phyloP scores from a whole-genome alignment of 2,888 invertebrate genomes.

The Noctua fimbriata region DNA sequence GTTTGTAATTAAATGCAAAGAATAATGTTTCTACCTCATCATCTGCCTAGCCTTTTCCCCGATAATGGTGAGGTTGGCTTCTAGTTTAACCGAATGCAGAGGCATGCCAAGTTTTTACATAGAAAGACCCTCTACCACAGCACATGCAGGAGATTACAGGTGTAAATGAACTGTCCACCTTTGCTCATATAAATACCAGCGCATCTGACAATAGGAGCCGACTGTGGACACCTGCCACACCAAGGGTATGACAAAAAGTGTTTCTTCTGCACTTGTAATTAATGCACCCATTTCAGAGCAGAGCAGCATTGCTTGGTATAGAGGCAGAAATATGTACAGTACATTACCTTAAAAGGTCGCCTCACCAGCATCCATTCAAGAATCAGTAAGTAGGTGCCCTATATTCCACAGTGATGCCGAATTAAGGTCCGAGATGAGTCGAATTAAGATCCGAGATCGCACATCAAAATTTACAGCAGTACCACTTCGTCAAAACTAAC shows the following conservation, averaged over 20 bases:
- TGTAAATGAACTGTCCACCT: background rate
- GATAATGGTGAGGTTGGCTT: background rate
- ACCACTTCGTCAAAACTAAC: too few relatives aligned
- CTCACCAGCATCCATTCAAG: background rate
- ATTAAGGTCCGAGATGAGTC: too few relatives aligned
- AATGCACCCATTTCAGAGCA: background rate
- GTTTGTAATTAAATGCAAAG: background rate
- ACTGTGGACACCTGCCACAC: background rate
- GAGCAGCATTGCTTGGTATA: background rate
- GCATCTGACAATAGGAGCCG: background rate
- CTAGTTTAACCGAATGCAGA: background rate
- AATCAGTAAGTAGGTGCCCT: background rate
- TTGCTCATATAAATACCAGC: background rate
- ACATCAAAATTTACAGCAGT: background rate
- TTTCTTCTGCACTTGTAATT: background rate
- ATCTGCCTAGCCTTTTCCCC: accelerated
- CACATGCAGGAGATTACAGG: background rate
- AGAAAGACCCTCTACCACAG: background rate
- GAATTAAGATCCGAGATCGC: background rate
- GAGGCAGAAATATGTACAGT: background rate
- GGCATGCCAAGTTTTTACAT: background rate
- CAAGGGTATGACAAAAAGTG: background rate
- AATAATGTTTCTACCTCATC: background rate
- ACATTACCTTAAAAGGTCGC: background rate
- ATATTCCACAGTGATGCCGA: background rate